Evolutionary conservation across 2,797 vertebrate species (phyloP).

Genomic region (Tamandua tetradactyla): DNA sequence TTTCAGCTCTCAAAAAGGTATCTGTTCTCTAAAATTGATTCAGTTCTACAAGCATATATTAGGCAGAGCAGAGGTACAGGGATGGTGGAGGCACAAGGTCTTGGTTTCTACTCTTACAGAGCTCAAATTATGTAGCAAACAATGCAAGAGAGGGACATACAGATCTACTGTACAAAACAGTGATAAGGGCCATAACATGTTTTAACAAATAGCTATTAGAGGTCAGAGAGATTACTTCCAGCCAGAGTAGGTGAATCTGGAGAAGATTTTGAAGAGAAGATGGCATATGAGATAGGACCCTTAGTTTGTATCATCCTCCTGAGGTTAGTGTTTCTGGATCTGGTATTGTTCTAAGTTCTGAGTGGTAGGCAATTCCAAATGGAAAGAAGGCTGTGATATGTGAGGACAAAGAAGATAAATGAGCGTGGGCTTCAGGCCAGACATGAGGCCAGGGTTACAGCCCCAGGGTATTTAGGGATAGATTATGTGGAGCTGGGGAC

Average conservation of each 20-base stretch:
- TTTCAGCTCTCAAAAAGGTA: neutral
- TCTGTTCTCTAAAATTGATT: neutral
- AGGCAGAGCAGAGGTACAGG: neutral
- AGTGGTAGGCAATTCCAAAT: neutral
- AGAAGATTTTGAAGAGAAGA: neutral
- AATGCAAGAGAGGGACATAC: neutral
- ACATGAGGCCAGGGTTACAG: neutral
- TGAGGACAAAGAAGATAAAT: neutral
- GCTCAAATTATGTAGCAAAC: neutral
- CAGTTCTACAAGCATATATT: neutral
- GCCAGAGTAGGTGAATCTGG: neutral
- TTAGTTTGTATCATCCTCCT: neutral
- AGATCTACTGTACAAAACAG: neutral
- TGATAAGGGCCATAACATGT: neutral
- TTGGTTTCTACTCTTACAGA: neutral
- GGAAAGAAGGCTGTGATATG: neutral
- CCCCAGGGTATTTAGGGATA: neutral
- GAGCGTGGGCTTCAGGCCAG: neutral
- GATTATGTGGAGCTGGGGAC: neutral
- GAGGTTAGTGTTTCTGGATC: neutral
- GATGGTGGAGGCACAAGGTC: neutral
- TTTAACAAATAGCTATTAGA: neutral
- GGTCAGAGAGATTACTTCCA: neutral
- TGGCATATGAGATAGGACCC: neutral
- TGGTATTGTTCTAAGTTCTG: neutral